These are phyloP conservation scores for Actinia equina DNA, from an alignment of 64 coral and sea anemone species.

Conservation along the genomic window DNA sequence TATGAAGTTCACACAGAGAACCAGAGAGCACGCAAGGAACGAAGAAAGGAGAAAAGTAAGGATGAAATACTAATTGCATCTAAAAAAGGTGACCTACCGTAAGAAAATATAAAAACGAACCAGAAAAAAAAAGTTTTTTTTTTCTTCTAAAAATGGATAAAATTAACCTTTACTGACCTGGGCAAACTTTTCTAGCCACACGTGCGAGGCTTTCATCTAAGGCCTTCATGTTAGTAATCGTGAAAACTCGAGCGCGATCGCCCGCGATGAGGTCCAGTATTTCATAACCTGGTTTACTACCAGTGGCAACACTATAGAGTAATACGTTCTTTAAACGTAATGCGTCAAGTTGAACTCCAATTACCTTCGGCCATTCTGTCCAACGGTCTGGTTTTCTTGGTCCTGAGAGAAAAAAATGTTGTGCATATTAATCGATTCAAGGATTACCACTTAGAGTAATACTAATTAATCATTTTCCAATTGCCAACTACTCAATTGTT, in stretches of 20 bases:
- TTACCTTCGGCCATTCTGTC: background rate
- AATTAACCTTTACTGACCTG: background rate
- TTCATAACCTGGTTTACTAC: background rate
- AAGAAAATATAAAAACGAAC: too few relatives aligned
- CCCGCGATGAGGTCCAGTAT: background rate
- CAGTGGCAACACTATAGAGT: background rate
- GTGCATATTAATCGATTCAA: too few relatives aligned
- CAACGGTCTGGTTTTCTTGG: background rate
- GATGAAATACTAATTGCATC: too few relatives aligned
- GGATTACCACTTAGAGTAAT: too few relatives aligned
- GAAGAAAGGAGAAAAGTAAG: too few relatives aligned
- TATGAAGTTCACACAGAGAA: too few relatives aligned
- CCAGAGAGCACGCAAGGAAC: too few relatives aligned
- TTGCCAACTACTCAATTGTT: too few relatives aligned
- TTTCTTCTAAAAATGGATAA: background rate
- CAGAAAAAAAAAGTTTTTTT: background rate
- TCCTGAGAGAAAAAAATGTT: background rate
- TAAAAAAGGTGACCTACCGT: too few relatives aligned
- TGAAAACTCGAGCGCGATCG: slow-evolving; percentile 7
- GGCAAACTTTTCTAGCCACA: background rate
- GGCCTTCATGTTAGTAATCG: background rate
- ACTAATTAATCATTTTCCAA: too few relatives aligned
- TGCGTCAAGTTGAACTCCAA: background rate
- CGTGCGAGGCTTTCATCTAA: background rate
- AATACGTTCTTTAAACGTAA: background rate